Evolutionary conservation across 2,888 invertebrate species (phyloP), one percentile per base, ranked within the genome.

Genomic region (Drosophila kanekoi): DNA sequence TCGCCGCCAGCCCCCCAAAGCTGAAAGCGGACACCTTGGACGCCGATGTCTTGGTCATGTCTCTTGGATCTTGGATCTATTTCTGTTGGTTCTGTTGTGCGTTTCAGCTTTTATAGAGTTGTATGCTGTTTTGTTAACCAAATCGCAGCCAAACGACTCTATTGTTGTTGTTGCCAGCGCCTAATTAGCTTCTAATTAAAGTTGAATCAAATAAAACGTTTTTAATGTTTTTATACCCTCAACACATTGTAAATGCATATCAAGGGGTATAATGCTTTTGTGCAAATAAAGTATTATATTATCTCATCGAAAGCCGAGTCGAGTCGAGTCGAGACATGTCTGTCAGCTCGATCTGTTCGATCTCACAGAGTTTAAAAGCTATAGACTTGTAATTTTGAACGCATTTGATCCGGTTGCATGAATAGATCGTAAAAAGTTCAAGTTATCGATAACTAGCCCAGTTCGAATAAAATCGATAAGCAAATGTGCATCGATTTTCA

Each of bases 181-280:
- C 80, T 72, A 87, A 89, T 83, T 83, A 87, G 82, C 81, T 89
- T 85, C 67, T 79, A 68, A 87, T 89, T 78, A 87, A 83, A 89
- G 49, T 60, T 60, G 48, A 37, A 45, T 35, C 63, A 43, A 51
- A 80, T 89, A 61, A 76, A 76, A 75, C 18, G 5, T 67, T 32
- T 43, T 54, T 57, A 59, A 20, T 37, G 23, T 59, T 47, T 53
- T 57, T 44, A 33, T 35, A 35, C 35, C 11, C 35, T 35, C 1
- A 35, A 35, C 35, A 10, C 35, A 35, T 35, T 13, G 10, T 35
- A 10, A 35, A 35, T 35, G 4, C 11, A 13, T 35, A 13, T 13
- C 4, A 10, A 4, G 35, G 35, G 35, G 3, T n/a, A 13, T 35
- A 35, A 35, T 11, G 33, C 1, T 11, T 11, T 4, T 8, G 23